These are phyloP conservation scores for Hydrotaea cyrtoneurina DNA, from an alignment of 2,888 invertebrate genomes.

Conservation along the genomic window DNA sequence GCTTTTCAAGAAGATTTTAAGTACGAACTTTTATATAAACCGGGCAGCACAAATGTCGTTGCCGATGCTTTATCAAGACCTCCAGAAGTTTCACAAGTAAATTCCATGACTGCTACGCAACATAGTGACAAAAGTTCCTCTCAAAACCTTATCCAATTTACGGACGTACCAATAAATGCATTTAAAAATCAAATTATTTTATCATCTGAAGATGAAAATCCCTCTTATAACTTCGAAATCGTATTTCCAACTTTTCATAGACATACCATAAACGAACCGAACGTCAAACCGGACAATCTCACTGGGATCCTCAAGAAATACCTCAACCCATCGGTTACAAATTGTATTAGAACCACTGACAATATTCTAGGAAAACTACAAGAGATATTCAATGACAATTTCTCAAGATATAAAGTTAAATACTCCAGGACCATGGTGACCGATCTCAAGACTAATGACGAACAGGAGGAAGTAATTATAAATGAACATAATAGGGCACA, in stretches of 20 bases:
- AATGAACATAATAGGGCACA: constrained; percentile 37
- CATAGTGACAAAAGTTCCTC: constrained; percentile 62
- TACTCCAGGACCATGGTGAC: constrained; percentile 24
- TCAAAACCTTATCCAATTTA: constrained; percentile 54
- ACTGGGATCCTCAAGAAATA: constrained; percentile 35
- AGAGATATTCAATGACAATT: constrained; percentile 45
- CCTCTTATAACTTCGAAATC: constrained; percentile 33
- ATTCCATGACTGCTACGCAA: too few species aligned
- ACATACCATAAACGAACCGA: constrained; percentile 37
- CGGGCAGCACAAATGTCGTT: constrained; percentile 50
- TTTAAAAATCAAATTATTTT: constrained; percentile 64
- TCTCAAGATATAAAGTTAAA: constrained; percentile 47
- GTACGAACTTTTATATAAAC: constrained; percentile 61
- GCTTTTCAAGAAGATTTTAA: constrained; percentile 59
- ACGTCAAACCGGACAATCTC: background rate
- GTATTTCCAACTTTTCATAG: constrained; percentile 54
- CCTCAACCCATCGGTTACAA: constrained; percentile 43
- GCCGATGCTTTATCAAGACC: constrained; percentile 58
- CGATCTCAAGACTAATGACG: constrained; percentile 24
- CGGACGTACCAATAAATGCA: constrained; percentile 58
- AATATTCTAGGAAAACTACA: constrained; percentile 49
- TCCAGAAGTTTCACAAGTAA: too few species aligned
- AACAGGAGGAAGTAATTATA: constrained; percentile 44
- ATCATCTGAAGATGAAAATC: background rate
- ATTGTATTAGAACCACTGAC: constrained; percentile 41